Evolutionary conservation across 2,797 vertebrate genomes (phyloP).

Genomic region (Podarcis lilfordi): DNA sequence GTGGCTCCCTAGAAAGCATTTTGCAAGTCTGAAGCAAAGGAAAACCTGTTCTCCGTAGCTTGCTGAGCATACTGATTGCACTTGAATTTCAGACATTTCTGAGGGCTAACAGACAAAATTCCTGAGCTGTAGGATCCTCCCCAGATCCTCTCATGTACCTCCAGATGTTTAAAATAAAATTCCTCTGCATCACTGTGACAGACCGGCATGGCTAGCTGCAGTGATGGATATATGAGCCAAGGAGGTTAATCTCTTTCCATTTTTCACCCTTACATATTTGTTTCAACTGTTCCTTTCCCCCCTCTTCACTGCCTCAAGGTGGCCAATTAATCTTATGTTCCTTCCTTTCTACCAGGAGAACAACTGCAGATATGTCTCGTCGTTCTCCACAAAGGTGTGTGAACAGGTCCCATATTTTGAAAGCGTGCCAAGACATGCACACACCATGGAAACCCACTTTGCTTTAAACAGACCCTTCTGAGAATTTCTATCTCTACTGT

Average conservation of each 20-base stretch:
- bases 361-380: background rate
- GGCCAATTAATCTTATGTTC: conserved; percentile 58
- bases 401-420: conserved; percentile 26
- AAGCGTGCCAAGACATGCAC: conserved; percentile 7
- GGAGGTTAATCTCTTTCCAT: conserved; percentile 70
- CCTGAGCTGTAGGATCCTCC: no score
- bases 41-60: background rate
- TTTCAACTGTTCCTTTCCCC: conserved; percentile 62
- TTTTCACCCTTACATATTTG: conserved; percentile 67
- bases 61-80: background rate
- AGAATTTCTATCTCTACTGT: background rate
- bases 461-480: conserved; percentile 29
- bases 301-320: conserved; percentile 49
- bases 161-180: conserved; percentile 8
- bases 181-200: conserved; percentile 49
- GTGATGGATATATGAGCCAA: conserved; percentile 53
- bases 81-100: background rate
- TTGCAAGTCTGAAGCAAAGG: background rate
- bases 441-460: background rate
- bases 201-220: conserved; percentile 32
- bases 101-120: background rate
- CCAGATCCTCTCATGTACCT: background rate
- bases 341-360: conserved; percentile 54
- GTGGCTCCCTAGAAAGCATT: background rate
- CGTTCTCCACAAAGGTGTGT: conserved; percentile 26